These are phyloP conservation scores for Eupithecia subfuscata DNA, from an alignment of 2,888 invertebrate species.

Conservation along the genomic window DNA sequence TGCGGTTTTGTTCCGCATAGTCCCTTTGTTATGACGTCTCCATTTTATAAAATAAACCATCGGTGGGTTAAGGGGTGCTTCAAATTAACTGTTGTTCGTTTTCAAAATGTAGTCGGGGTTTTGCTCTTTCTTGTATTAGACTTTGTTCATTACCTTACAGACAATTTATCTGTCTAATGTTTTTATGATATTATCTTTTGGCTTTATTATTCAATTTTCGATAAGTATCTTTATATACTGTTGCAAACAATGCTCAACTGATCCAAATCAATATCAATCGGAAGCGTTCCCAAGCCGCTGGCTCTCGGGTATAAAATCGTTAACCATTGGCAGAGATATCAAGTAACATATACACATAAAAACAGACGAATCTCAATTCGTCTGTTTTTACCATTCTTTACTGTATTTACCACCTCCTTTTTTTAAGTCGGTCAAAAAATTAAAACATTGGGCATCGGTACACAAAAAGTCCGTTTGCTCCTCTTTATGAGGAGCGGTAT, in stretches of 20 bases:
- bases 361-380: too few species aligned
- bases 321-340: too few species aligned
- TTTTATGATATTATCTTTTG: background rate
- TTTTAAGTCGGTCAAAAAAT: too few species aligned
- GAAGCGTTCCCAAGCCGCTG: background rate
- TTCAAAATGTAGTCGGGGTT: background rate
- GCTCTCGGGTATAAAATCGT: too few species aligned
- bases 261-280: background rate
- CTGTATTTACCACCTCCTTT: too few species aligned
- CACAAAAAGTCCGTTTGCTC: too few species aligned
- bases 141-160: background rate
- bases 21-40: conserved; percentile 69
- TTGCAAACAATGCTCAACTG: background rate
- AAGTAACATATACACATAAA: too few species aligned
- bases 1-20: conserved; percentile 56
- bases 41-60: conserved; percentile 54
- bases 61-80: conserved; percentile 33
- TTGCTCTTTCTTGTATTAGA: background rate
- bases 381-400: too few species aligned
- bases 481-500: too few species aligned
- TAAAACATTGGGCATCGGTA: too few species aligned
- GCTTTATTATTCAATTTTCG: background rate
- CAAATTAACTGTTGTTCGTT: conserved; percentile 3
- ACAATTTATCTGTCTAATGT: background rate
- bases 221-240: background rate